phyloP scores from a whole-genome alignment of 2,113 vertebrate genomes.

The Takifugu flavidus region DNA sequence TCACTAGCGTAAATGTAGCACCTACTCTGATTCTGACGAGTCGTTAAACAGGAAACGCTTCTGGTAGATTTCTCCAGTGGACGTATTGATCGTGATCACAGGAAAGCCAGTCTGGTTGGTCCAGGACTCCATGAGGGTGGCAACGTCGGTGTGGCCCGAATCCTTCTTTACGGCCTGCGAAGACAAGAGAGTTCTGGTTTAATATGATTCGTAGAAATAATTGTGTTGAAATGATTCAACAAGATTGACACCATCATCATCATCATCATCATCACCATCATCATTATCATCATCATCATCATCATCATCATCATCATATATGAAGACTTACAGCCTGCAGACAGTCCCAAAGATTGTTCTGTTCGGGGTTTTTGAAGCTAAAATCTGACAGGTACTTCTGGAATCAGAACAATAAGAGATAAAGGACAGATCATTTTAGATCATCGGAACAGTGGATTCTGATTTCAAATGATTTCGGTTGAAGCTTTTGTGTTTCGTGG shows the following conservation, averaged over 20 bases:
- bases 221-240: background rate
- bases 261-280: background rate
- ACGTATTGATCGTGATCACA: slow-evolving; percentile 79
- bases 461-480: too few relatives aligned
- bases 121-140: slow-evolving; percentile 82
- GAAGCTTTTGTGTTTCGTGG: too few relatives aligned
- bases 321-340: slow-evolving; percentile 54
- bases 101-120: slow-evolving; percentile 87
- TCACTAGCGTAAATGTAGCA: background rate
- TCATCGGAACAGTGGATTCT: background rate
- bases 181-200: background rate
- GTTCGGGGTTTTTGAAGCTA: slow-evolving; percentile 32
- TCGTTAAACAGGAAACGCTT: slow-evolving; percentile 83
- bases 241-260: background rate
- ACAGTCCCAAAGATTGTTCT: slow-evolving; percentile 63
- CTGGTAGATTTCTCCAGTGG: slow-evolving; percentile 65
- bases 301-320: background rate
- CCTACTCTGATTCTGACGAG: slow-evolving; percentile 47
- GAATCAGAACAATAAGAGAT: slow-evolving; percentile 4
- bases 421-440: background rate
- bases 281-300: background rate
- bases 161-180: slow-evolving; percentile 29
- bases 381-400: slow-evolving; percentile 63
- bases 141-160: background rate
- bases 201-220: too few relatives aligned